phyloP scores from a whole-genome alignment of 64 coral and sea anemone species.

The Pocillopora verrucosa region DNA sequence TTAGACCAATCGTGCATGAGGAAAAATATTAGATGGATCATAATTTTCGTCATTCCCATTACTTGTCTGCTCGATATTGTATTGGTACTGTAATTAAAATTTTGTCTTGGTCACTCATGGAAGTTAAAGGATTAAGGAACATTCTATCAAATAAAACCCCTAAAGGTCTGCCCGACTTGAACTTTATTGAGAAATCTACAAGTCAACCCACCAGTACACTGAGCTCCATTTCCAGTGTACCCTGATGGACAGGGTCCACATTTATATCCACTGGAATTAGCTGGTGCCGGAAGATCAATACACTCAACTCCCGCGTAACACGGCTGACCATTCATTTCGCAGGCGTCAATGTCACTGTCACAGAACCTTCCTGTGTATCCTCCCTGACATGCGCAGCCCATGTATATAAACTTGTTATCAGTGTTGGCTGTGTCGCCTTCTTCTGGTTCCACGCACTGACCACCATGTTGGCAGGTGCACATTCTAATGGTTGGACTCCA shows the following conservation, averaged over 20 bases:
- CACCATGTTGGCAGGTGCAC: conserved; percentile 22
- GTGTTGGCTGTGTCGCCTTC: conserved; percentile 18
- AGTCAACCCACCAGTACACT: conserved; percentile 21
- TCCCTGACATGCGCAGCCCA: conserved; percentile 24
- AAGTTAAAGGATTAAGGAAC: no score
- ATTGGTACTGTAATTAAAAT: no score
- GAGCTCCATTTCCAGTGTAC: conserved; percentile 33
- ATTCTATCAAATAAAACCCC: no score
- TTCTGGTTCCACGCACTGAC: conserved; percentile 15
- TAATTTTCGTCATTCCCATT: no score
- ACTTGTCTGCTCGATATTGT: no score
- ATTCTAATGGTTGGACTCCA: conserved; percentile 13
- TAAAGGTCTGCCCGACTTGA: no score
- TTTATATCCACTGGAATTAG: conserved; percentile 45
- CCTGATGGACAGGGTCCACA: conserved; percentile 54
- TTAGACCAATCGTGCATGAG: no score
- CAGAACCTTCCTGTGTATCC: conserved; percentile 52
- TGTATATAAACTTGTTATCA: conserved; percentile 21
- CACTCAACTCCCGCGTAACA: conserved; percentile 57
- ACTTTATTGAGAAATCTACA: no score
- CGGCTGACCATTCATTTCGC: conserved; percentile 43
- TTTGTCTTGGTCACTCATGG: no score
- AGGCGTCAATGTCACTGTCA: conserved; percentile 54
- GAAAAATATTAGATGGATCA: no score
- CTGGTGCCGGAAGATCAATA: conserved; percentile 43